Conservation (phyloP, 2,113 vertebrate species). For the Anarhynchus alexandrinus region DNA sequence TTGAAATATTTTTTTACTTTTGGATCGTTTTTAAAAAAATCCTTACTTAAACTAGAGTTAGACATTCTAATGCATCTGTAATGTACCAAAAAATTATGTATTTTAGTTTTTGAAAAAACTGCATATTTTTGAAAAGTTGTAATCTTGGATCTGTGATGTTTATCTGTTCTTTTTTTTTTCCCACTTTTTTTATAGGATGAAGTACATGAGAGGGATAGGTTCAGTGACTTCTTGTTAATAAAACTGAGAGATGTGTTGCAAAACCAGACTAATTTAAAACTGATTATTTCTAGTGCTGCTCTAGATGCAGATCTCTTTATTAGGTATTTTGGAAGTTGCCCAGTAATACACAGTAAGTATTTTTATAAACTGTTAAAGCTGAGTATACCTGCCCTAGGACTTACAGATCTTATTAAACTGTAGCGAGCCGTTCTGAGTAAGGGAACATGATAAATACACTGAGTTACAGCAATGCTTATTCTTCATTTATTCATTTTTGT, state of each 20-base stretch:
- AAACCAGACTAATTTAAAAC: conserved; percentile 80
- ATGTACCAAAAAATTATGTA: not conserved
- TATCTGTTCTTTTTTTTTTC: not conserved
- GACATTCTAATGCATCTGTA: not conserved
- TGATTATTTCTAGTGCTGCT: conserved; percentile 92
- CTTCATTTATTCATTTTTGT: not conserved
- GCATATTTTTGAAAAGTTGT: not conserved
- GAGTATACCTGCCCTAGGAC: not conserved
- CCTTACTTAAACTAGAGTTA: not conserved
- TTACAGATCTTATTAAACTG: not conserved
- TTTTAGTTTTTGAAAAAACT: not conserved
- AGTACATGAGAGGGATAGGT: conserved; percentile 93
- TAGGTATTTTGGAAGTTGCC: conserved; percentile 90
- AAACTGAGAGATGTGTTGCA: conserved; percentile 88
- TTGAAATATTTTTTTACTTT: not conserved
- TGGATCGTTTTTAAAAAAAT: not conserved
- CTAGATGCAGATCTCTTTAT: conserved; percentile 88
- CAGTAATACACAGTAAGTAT: conserved; percentile 88
- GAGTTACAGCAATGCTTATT: not conserved
- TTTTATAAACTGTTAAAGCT: not conserved
- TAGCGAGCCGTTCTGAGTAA: not conserved
- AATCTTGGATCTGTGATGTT: not conserved
- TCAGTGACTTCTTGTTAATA: conserved; percentile 93
- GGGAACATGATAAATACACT: not conserved
- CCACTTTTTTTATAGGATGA: conserved; percentile 82